These are phyloP conservation scores for Anser cygnoides DNA, from an alignment of 2,113 vertebrate species.

Conservation along the genomic window DNA sequence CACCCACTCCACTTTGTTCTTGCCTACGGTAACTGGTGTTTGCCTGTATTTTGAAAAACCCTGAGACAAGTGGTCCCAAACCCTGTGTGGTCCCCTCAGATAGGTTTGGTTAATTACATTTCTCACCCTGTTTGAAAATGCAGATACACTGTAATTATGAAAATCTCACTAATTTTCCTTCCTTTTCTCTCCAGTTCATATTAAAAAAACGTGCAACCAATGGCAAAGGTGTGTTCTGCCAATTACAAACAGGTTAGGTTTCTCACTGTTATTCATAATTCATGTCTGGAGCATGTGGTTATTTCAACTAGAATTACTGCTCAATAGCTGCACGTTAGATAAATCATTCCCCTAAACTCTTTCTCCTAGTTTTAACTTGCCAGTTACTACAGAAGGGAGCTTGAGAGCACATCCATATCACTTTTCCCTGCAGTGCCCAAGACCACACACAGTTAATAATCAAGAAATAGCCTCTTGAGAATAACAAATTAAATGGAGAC, in stretches of 20 bases:
- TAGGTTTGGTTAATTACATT: neutral
- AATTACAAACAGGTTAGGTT: neutral
- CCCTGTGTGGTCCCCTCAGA: fast-evolving
- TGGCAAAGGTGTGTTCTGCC: neutral
- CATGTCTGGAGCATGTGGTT: neutral
- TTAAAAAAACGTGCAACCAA: neutral
- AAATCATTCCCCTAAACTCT: neutral
- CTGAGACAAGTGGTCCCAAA: neutral
- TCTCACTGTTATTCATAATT: neutral
- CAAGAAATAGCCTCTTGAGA: neutral
- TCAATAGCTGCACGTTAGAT: neutral
- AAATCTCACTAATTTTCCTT: neutral
- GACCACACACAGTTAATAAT: neutral
- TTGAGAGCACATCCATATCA: neutral
- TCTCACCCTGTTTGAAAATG: neutral
- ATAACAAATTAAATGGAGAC: neutral
- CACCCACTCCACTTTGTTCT: neutral
- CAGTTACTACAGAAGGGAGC: neutral
- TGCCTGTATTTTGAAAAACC: neutral
- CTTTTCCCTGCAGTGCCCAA: neutral
- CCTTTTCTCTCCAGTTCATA: neutral
- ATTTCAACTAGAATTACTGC: neutral
- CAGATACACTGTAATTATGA: neutral
- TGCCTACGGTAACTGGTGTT: neutral
- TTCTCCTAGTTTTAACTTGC: neutral